Conservation (phyloP, 2,888 invertebrate genomes). For the Tetranychus truncatus region DNA sequence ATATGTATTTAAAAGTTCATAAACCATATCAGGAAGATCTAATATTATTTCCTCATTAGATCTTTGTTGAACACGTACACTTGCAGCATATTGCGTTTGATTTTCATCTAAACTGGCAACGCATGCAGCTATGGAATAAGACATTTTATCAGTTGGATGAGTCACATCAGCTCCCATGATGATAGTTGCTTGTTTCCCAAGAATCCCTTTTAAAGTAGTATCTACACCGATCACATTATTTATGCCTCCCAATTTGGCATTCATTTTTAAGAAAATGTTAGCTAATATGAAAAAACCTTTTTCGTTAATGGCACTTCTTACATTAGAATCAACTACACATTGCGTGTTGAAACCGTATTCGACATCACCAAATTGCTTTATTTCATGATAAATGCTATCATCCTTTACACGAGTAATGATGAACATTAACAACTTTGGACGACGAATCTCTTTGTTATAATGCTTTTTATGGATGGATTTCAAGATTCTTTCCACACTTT, state of each 20-base stretch:
- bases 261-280: conserved; percentile 39
- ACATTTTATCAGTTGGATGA: conserved; percentile 40
- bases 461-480: neutral
- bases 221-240: conserved; percentile 41
- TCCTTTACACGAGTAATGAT: neutral
- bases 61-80: conserved; percentile 48
- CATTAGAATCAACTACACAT: conserved; percentile 28
- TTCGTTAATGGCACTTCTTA: neutral
- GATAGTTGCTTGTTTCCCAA: conserved; percentile 39
- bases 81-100: conserved; percentile 37
- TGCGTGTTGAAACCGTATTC: conserved; percentile 36
- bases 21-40: conserved; percentile 47
- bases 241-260: conserved; percentile 40
- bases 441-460: neutral
- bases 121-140: conserved; percentile 24
- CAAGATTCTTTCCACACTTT: neutral
- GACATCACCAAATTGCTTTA: conserved; percentile 29
- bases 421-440: neutral
- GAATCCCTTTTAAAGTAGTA: conserved; percentile 30
- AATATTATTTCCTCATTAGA: conserved; percentile 47
- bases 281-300: conserved; percentile 16
- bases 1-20: conserved; percentile 16
- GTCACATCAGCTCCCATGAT: conserved; percentile 77
- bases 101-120: conserved; percentile 31
- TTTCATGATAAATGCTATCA: conserved; percentile 20